phyloP scores from a whole-genome alignment of 1,140 invertebrate genomes.

The Campoletis sonorensis region DNA sequence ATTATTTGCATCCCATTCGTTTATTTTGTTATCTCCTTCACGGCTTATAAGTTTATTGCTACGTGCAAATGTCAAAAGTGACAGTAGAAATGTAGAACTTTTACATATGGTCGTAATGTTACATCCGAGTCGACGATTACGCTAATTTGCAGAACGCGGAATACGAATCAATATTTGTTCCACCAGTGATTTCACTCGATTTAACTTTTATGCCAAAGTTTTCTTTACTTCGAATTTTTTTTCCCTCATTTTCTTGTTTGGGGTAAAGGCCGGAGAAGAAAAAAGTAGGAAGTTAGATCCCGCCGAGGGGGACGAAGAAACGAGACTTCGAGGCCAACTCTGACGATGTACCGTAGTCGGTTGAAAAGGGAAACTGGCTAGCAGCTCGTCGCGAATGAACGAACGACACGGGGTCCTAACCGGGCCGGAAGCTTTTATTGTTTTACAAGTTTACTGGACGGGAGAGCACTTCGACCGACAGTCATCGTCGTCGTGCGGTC shows the following conservation, averaged over 20 bases:
- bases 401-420: constrained; percentile 41
- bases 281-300: constrained; percentile 17
- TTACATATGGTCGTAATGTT: no score
- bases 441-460: constrained; percentile 74
- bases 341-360: constrained; percentile 58
- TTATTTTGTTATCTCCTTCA: no score
- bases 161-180: no score
- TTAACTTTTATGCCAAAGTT: not conserved
- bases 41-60: no score
- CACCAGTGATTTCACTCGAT: not conserved
- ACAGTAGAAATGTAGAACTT: no score
- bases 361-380: constrained; percentile 48
- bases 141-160: no score
- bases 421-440: constrained; percentile 75
- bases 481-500: constrained; percentile 50
- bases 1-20: no score
- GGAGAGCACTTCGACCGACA: constrained; percentile 56
- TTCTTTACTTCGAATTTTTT: not conserved
- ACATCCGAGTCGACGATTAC: no score
- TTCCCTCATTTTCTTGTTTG: not conserved
- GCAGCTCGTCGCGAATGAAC: constrained; percentile 50
- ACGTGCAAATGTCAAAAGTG: no score
- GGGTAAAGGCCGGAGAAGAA: not conserved
- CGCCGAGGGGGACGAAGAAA: constrained; percentile 47
- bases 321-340: constrained; percentile 14